Evolutionary conservation across 2,113 vertebrate genomes (phyloP).

Genomic region (Burhinus oedicnemus): DNA sequence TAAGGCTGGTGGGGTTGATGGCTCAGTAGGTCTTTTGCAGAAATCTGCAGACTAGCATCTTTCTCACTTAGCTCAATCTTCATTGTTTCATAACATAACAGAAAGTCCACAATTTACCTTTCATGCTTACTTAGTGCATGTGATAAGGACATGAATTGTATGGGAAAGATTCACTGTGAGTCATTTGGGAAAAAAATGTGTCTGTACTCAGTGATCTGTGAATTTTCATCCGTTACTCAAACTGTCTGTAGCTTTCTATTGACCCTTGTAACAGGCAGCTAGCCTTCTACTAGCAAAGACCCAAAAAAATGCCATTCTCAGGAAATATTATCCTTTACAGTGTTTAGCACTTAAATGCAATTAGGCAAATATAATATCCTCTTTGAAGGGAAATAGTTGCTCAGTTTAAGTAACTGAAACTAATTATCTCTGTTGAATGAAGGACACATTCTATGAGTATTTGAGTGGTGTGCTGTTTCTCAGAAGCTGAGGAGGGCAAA

Average conservation of each 20-base stretch:
- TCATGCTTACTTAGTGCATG: not conserved
- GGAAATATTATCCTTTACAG: slow-evolving; percentile 61
- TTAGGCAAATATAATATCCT: slow-evolving; percentile 72
- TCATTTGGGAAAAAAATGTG: not conserved
- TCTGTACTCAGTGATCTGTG: slow-evolving; percentile 13
- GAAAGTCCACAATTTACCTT: slow-evolving; percentile 24
- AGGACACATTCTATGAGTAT: slow-evolving; percentile 37
- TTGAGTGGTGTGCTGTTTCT: slow-evolving; percentile 42
- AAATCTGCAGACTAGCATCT: not conserved
- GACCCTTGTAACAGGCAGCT: slow-evolving; percentile 9
- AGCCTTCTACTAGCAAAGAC: not conserved
- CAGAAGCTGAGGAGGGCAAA: slow-evolving; percentile 19
- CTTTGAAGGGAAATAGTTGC: slow-evolving; percentile 69
- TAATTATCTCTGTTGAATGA: slow-evolving; percentile 66
- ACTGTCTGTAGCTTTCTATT: slow-evolving; percentile 35
- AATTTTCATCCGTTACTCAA: slow-evolving; percentile 12
- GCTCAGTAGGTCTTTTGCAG: not conserved
- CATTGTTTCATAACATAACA: not conserved
- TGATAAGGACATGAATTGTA: slow-evolving; percentile 28
- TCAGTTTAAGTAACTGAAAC: slow-evolving; percentile 69
- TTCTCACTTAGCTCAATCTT: slow-evolving; percentile 23
- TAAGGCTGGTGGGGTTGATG: not conserved
- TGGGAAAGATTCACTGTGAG: not conserved
- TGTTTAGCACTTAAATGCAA: slow-evolving; percentile 68
- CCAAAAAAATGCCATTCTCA: not conserved